Evolutionary conservation across 2,113 vertebrate species (phyloP).

Genomic region (Suricata suricatta): DNA sequence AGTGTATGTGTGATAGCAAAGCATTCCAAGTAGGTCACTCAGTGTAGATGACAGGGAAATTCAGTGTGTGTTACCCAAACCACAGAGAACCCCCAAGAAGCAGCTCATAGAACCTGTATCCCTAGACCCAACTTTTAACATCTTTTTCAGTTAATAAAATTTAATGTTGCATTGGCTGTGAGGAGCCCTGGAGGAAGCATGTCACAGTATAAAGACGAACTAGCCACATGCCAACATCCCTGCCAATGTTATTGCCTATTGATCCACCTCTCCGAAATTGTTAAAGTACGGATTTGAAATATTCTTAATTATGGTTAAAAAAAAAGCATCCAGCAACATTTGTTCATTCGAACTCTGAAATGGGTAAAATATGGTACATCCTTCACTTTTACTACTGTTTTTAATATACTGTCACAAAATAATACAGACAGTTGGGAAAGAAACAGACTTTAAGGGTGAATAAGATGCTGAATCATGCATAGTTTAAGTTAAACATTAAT

Average conservation of each 20-base stretch:
- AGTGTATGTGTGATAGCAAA: not conserved
- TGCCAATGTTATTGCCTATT: not conserved
- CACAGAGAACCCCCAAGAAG: not conserved
- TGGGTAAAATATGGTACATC: not conserved
- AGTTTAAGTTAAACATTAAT: not conserved
- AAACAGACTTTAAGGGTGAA: not conserved
- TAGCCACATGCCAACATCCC: not conserved
- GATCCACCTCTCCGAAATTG: not conserved
- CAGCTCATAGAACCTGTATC: not conserved
- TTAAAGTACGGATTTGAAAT: accelerated
- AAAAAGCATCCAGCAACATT: not conserved
- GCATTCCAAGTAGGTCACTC: not conserved
- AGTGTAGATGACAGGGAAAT: not conserved
- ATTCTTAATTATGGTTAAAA: not conserved
- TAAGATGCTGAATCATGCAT: not conserved
- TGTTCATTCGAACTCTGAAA: not conserved
- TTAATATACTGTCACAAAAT: not conserved
- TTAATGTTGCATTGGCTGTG: not conserved
- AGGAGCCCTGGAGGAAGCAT: too few relatives aligned
- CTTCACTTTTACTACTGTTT: not conserved
- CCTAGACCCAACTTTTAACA: not conserved
- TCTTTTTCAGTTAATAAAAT: not conserved
- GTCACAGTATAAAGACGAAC: not conserved
- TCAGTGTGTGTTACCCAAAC: accelerated
- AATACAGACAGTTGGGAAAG: not conserved